A percentile compares a stretch with the other conserved stretches of the same genome.
phyloP scores from a whole-genome alignment of 2,888 invertebrate species.

The Mythimna lalbum region DNA sequence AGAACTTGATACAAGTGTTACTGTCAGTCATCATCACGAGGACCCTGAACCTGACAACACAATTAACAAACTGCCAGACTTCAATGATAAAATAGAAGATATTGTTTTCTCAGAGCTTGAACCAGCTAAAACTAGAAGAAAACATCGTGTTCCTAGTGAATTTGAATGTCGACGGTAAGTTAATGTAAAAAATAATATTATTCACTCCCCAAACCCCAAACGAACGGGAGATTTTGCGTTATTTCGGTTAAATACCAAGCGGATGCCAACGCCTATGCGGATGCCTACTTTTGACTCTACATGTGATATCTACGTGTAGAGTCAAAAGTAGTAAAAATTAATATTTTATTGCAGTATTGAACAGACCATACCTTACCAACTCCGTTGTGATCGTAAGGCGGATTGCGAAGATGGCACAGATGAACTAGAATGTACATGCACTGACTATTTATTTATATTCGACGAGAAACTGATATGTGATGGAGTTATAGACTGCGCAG shows the following conservation, averaged over 20 bases:
- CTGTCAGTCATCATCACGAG: conserved; percentile 29
- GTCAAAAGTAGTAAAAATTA: too few species aligned
- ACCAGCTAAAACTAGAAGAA: conserved; percentile 80
- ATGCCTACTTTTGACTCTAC: too few species aligned
- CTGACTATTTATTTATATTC: conserved; percentile 91
- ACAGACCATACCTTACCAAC: conserved; percentile 91
- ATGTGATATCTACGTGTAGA: too few species aligned
- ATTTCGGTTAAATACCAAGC: too few species aligned
- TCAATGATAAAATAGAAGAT: conserved; percentile 71
- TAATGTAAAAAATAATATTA: neutral
- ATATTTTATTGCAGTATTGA: conserved; percentile 88
- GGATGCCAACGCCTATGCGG: too few species aligned
- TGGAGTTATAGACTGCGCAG: conserved; percentile 93
- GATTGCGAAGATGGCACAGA: conserved; percentile 97
- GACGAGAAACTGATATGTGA: conserved; percentile 93
- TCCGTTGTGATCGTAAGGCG: conserved; percentile 92
- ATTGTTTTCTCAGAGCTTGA: conserved; percentile 73
- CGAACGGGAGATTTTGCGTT: too few species aligned
- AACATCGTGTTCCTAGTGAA: conserved; percentile 75
- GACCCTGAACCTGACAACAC: neutral
- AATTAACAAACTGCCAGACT: conserved; percentile 65
- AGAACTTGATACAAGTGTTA: conserved; percentile 33
- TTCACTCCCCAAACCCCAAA: too few species aligned
- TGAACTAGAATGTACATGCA: conserved; percentile 93
- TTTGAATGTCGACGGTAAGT: conserved; percentile 86